phyloP scores from a whole-genome alignment of 1,140 invertebrate genomes.

The Nylanderia fulva region DNA sequence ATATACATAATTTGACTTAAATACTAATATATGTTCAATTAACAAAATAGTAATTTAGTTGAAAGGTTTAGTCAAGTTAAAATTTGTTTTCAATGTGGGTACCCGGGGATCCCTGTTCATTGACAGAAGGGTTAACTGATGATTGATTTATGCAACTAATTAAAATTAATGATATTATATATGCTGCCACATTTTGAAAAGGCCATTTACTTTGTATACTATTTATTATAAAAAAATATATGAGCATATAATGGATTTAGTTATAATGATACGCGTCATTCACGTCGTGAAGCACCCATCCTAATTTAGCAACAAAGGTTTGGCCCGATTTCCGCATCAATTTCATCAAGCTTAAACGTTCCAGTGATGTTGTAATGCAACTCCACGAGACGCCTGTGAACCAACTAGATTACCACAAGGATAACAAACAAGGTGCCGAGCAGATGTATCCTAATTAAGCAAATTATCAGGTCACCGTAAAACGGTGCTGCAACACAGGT shows the following conservation, averaged over 20 bases:
- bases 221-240: no score
- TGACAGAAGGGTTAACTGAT: no score
- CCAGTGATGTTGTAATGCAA: neutral
- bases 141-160: neutral
- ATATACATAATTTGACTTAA: no score
- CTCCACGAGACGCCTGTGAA: neutral
- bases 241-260: neutral
- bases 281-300: neutral
- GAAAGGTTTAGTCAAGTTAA: no score
- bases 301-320: neutral
- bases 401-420: slow-evolving; percentile 26
- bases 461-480: slow-evolving; percentile 18
- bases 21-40: no score
- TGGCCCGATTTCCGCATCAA: neutral
- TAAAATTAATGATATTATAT: neutral
- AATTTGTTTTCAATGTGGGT: no score
- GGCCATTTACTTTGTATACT: no score
- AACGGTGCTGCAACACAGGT: neutral
- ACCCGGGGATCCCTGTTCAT: no score
- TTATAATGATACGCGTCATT: neutral
- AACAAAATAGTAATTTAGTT: no score
- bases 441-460: slow-evolving; percentile 13
- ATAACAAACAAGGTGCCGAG: neutral
- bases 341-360: neutral
- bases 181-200: neutral